Percentiles rank a stretch among this genome's conserved stretches.
These are phyloP conservation scores for Chelon labrosus DNA, from an alignment of 2,797 vertebrate species.

Conservation along the genomic window DNA sequence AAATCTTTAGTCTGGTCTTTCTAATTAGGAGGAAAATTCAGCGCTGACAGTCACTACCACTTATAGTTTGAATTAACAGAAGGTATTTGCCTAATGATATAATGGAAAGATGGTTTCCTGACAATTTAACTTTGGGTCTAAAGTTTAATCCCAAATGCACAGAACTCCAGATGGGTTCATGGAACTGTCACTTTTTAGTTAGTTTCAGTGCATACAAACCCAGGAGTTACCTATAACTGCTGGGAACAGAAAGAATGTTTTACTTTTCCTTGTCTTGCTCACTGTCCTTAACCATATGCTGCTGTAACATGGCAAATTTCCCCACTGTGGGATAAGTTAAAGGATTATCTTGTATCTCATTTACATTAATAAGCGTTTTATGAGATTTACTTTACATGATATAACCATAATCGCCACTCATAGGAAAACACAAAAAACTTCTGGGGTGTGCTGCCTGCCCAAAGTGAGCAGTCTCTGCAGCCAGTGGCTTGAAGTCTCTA, in stretches of 20 bases:
- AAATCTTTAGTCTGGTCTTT: background rate
- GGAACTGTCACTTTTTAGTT: background rate
- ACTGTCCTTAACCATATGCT: too few species aligned
- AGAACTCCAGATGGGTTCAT: background rate
- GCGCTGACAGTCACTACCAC: background rate
- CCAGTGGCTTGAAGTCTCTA: constrained; percentile 49
- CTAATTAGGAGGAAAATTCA: constrained; percentile 3
- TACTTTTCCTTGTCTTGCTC: too few species aligned
- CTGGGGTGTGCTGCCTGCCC: constrained; percentile 17
- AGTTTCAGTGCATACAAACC: background rate
- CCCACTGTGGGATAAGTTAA: too few species aligned
- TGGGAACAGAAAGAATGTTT: background rate
- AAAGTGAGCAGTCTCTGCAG: constrained; percentile 15
- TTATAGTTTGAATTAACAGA: constrained; percentile 39
- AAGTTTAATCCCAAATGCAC: constrained; percentile 48
- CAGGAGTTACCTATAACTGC: background rate
- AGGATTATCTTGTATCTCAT: too few species aligned
- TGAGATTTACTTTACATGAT: constrained; percentile 4
- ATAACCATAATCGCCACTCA: constrained; percentile 11
- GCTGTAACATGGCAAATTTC: too few species aligned
- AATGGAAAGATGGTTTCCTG: constrained; percentile 6
- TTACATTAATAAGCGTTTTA: too few species aligned
- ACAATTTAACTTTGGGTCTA: constrained; percentile 18
- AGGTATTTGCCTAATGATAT: constrained; percentile 39
- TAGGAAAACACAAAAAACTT: constrained; percentile 12